Evolutionary conservation across 2,113 vertebrate genomes (phyloP).

Genomic region (Copsychus sechellarum): DNA sequence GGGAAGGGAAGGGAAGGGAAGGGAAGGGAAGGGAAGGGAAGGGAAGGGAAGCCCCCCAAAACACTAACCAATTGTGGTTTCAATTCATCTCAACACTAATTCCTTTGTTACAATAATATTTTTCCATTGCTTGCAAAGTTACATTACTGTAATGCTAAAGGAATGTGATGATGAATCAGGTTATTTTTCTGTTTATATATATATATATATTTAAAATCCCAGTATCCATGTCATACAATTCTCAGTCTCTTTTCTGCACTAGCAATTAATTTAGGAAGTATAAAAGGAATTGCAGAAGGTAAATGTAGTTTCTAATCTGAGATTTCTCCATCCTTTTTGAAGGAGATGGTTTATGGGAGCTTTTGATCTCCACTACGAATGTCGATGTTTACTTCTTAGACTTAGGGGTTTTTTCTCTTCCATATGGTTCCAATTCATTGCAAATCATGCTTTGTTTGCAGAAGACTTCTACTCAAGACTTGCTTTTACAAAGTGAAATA

Average conservation of each 20-base stretch:
- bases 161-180: neutral
- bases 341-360: slow-evolving; percentile 32
- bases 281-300: neutral
- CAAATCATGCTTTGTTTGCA: slow-evolving; percentile 50
- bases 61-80: accelerated
- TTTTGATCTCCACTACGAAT: slow-evolving; percentile 57
- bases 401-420: neutral
- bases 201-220: neutral
- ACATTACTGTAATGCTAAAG: neutral
- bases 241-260: neutral
- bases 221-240: neutral
- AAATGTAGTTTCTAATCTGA: neutral
- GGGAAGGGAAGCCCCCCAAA: neutral
- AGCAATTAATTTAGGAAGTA: neutral
- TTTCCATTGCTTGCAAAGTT: neutral
- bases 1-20: too few species aligned
- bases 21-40: neutral
- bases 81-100: neutral
- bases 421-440: slow-evolving; percentile 62
- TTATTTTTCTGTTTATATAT: neutral
- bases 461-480: slow-evolving; percentile 22
- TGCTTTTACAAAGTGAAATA: slow-evolving; percentile 19
- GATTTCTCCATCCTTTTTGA: slow-evolving; percentile 4
- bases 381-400: slow-evolving; percentile 50
- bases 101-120: neutral